phyloP scores from a whole-genome alignment of 1,140 invertebrate species.

The Physella acuta region DNA sequence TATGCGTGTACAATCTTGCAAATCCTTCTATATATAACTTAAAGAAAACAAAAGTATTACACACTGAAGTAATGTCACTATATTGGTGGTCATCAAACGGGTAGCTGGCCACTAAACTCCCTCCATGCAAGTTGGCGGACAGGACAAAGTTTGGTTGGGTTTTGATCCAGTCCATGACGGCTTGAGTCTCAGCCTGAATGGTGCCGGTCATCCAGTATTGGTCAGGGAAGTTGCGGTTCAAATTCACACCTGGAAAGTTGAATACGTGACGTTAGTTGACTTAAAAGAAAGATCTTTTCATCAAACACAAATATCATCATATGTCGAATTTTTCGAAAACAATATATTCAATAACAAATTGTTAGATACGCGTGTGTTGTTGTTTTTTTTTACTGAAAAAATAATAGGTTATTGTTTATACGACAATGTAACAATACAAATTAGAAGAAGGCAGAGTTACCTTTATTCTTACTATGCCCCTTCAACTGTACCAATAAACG shows the following conservation, averaged over 20 bases:
- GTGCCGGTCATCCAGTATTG: slow-evolving; percentile 66
- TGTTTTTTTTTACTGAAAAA: neutral
- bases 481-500: no score
- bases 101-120: slow-evolving; percentile 84
- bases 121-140: slow-evolving; percentile 93
- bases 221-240: slow-evolving; percentile 96
- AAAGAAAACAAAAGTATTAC: no score
- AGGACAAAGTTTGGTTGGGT: slow-evolving; percentile 88
- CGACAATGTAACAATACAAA: no score
- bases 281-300: no score
- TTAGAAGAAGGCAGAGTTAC: slow-evolving; percentile 3
- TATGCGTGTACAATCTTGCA: no score
- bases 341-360: neutral
- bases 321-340: no score
- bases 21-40: no score
- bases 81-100: slow-evolving; percentile 79
- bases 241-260: slow-evolving; percentile 68
- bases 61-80: no score
- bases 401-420: neutral
- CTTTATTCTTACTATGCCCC: neutral
- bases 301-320: no score
- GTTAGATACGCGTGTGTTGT: neutral
- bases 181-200: slow-evolving; percentile 74
- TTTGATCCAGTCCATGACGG: slow-evolving; percentile 88
- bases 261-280: no score